A percentile compares a stretch with the other conserved stretches of the same genome.
Conservation (phyloP, 2,888 invertebrate species). For the Eupithecia subfuscata region DNA sequence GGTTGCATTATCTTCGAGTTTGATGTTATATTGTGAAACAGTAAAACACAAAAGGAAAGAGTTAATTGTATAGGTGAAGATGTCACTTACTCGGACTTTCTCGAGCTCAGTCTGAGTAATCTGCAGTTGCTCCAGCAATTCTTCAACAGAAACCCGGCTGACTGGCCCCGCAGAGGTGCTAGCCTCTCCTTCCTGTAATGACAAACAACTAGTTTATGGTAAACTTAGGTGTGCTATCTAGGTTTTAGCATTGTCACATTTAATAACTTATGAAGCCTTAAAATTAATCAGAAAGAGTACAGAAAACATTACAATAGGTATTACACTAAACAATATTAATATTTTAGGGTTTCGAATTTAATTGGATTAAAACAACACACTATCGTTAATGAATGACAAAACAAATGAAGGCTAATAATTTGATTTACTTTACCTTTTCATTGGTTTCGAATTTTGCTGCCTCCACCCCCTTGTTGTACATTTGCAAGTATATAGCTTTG, state of each 20-base stretch:
- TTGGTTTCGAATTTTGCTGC: constrained; percentile 88
- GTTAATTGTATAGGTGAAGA: not conserved
- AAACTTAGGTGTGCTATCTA: not conserved
- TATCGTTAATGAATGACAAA: not conserved
- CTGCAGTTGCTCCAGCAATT: constrained; percentile 92
- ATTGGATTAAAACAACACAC: not conserved
- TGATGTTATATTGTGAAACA: constrained; percentile 30
- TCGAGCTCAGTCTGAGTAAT: constrained; percentile 94
- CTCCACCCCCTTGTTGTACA: constrained; percentile 92
- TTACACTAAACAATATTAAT: not conserved
- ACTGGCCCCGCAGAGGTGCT: constrained; percentile 82
- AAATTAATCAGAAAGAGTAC: not conserved
- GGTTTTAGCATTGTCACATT: not conserved
- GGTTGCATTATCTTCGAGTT: constrained; percentile 46
- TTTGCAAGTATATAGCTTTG: constrained; percentile 90
- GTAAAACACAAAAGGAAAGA: constrained; percentile 16
- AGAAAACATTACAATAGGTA: not conserved
- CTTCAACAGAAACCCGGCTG: constrained; percentile 90
- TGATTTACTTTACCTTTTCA: constrained; percentile 84
- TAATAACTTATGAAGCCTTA: not conserved
- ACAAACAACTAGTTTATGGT: constrained; percentile 3
- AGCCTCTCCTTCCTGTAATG: constrained; percentile 73
- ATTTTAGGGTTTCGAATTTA: not conserved
- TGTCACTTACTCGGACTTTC: constrained; percentile 90
- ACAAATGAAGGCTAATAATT: too few species aligned